Base-by-base conservation (phyloP, 2,797 vertebrate species). In the Leucoraja ocellata region DNA sequence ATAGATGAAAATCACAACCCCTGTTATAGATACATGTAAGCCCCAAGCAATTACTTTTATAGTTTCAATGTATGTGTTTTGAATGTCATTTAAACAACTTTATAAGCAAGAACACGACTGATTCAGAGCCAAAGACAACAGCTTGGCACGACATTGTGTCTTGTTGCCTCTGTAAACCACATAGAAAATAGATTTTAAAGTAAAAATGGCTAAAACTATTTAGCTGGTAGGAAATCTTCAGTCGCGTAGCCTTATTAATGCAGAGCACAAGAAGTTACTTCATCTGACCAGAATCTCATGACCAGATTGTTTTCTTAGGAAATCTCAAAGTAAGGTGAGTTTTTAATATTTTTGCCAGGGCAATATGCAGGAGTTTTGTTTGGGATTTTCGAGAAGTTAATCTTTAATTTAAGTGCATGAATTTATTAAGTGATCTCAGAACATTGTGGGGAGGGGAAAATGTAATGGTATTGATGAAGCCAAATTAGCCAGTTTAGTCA, bases 1-100 rank as follows among this genome's bases (percentile, higher is more conserved):
- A 74, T 76, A 54, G 68, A 92, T 16, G 25, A 23, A 54, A 28
- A 76, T 58, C 54, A 76, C 73, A 92, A 92, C 73, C 39, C 54
- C 39, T 92, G 73, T 92, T 54, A 92, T 74, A 91, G 68, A 58
- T 74, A 92, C 36, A 8, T 92, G 90, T 76, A 76, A 76, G 90
- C 90, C 68, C 39, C 21, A 54, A 71, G 90, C 90, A 46, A 92
- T 46, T 74, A 23, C 5, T 76, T 16, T 74, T 16, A 88, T 76
- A n/a, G 90, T 76, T 92, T 54, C 71, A n/a, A 36, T 14, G 71
- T 28, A 74, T 92, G 90, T 28, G 73, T 10, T 76, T 14, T 92
- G 90, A 92, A 28, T 23, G 10, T 36, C 11, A 39, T n/a, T 76
- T 92, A 58, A 92, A 92, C 14, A 76, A 25, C 74, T 76, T 92